Base-by-base conservation (phyloP, 1,140 invertebrate genomes). In the Goniozus legneri region DNA sequence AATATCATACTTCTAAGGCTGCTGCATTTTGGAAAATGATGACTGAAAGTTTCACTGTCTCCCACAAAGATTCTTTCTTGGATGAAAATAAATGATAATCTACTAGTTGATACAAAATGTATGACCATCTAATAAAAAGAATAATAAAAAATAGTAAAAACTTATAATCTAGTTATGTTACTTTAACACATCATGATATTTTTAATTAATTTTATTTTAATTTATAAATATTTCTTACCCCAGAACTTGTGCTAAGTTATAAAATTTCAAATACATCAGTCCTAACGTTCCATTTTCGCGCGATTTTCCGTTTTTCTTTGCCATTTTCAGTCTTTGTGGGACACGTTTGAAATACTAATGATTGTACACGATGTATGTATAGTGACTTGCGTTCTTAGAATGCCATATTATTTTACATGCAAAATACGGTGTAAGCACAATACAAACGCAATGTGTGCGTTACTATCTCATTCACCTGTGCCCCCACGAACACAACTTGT, bases 21-120 rank as follows among this genome's bases (percentile, higher is more conserved):
- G 92, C 93, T 48, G 87, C 90, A 76, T 92, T 93, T 78, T 97
- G 94, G 60, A 94, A 95, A 52, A 95, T 81, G 32, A 89, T 82
- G 2, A 96, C 77, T 8, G 82, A 77, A 48, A 79, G 72, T 58
- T 83, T 81, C 1, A 88, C 81, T 54, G 77, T 79, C 8, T 82
- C 72, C 85, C 89, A 93, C 40, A 89, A 77, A 39, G 78, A 62
- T 55, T 59, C 50, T 57, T 65, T 43, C 55, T 66, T 31, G 41
- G 65, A 69, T 33, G 70, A 54, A 20, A 64, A 56, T 1, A 77
- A 56, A 54, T 86, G 85, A 65, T 82, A 80, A 24, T 67, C 62
- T 8, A 82, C 16, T 16, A 87, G 64, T 63, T 83, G 79, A 56
- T 79, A 84, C 10, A 91, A 64, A 39, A 92, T 76, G 55, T 84